A percentile compares a stretch with the other conserved stretches of the same genome.
Evolutionary conservation across 1,140 invertebrate genomes (phyloP).

Genomic region (Heliconius eleuchia): DNA sequence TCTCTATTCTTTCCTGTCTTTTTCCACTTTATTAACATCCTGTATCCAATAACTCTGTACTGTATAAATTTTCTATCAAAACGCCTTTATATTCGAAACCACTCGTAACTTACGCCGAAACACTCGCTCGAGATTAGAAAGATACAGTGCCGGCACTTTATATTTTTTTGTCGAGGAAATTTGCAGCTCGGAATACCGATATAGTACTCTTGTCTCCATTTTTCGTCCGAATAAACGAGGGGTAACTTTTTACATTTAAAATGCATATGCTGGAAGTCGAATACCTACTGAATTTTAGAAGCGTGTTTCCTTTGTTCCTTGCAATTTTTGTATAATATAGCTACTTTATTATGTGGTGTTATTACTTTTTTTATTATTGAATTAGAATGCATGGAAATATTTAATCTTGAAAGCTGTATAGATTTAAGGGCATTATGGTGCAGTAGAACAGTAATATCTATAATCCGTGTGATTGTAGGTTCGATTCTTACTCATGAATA

Average conservation of each 20-base stretch:
- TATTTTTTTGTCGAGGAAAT: constrained; percentile 28
- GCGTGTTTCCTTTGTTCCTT: constrained; percentile 11
- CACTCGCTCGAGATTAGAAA: constrained; percentile 32
- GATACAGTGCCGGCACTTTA: constrained; percentile 23
- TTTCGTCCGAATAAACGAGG: constrained; percentile 31
- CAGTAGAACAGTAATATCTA: no score
- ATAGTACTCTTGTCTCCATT: constrained; percentile 28
- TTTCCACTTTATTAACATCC: neutral
- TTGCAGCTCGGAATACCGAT: constrained; percentile 31
- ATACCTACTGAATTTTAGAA: constrained; percentile 27
- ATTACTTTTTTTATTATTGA: neutral
- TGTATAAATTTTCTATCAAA: constrained; percentile 35
- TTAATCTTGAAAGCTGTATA: neutral
- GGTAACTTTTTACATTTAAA: constrained; percentile 25
- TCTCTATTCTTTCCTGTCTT: no score
- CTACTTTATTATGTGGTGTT: constrained; percentile 9
- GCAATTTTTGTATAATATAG: constrained; percentile 11
- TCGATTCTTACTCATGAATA: no score
- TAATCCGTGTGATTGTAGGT: no score
- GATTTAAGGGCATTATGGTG: no score
- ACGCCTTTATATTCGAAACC: constrained; percentile 29
- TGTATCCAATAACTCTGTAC: neutral
- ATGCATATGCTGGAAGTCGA: constrained; percentile 31
- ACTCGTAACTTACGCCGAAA: constrained; percentile 38
- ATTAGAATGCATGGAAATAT: neutral